Evolutionary conservation across 1,140 invertebrate species (phyloP).

Genomic region (Hyposmocoma kahamanoa): DNA sequence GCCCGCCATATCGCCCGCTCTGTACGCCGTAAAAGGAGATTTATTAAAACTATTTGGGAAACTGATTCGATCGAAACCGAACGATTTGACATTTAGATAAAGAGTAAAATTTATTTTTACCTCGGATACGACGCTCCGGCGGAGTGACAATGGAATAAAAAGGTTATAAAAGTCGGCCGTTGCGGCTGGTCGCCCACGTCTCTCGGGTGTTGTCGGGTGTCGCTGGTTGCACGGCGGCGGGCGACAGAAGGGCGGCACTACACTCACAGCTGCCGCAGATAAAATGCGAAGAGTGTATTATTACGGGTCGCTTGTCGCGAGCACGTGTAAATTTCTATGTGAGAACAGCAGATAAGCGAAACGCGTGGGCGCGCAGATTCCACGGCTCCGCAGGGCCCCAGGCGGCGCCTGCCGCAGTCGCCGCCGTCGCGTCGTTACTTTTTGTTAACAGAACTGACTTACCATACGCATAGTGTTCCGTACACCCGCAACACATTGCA

Average conservation of each 20-base stretch:
- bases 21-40: constrained; percentile 67
- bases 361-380: constrained; percentile 49
- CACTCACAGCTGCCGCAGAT: too few species aligned
- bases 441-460: constrained; percentile 22
- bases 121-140: constrained; percentile 45
- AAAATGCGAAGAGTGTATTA: constrained; percentile 59
- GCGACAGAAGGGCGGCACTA: too few species aligned
- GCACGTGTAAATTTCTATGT: constrained; percentile 69
- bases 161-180: constrained; percentile 67
- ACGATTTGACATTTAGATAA: constrained; percentile 74
- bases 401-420: constrained; percentile 19
- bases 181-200: constrained; percentile 53
- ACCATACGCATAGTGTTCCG: too few species aligned
- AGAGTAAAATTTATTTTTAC: constrained; percentile 69
- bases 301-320: constrained; percentile 51
- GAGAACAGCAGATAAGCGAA: constrained; percentile 56
- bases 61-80: constrained; percentile 71
- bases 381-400: constrained; percentile 21
- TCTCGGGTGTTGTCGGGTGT: constrained; percentile 48
- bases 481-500: too few species aligned
- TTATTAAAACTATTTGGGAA: constrained; percentile 73
- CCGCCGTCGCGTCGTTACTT: constrained; percentile 18
- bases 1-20: constrained; percentile 53
- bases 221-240: too few species aligned
- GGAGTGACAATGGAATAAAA: constrained; percentile 71